These are phyloP conservation scores for Pangasianodon gigas DNA, from an alignment of 2,113 vertebrate species.

Conservation along the genomic window DNA sequence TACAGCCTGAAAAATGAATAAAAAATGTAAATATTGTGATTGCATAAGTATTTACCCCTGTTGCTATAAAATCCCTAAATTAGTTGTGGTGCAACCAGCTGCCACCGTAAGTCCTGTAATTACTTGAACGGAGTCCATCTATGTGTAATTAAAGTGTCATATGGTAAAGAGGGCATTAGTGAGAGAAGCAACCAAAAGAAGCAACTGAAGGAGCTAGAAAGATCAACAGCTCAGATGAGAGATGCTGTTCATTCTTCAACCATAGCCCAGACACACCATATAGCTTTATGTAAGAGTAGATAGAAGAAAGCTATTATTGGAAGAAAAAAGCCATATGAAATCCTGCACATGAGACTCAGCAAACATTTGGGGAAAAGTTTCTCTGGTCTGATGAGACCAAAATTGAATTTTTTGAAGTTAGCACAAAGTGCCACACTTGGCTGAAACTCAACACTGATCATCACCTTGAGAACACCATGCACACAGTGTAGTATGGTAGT, in stretches of 20 bases:
- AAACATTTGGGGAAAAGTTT: not conserved
- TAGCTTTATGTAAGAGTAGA: not conserved
- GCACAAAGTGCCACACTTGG: not conserved
- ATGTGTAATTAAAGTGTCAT: not conserved
- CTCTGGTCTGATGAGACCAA: not conserved
- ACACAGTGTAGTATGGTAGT: not conserved
- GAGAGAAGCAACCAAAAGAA: not conserved
- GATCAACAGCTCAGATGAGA: not conserved
- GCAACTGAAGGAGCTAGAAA: not conserved
- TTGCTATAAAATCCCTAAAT: not conserved
- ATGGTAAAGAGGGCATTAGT: not conserved
- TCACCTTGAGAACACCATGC: not conserved
- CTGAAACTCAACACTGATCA: not conserved
- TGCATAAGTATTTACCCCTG: not conserved
- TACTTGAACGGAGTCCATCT: not conserved
- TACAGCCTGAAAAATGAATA: not conserved
- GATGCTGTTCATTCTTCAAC: not conserved
- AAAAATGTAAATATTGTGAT: not conserved
- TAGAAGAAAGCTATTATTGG: not conserved
- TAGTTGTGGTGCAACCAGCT: not conserved
- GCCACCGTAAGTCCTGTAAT: not conserved
- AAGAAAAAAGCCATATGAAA: not conserved
- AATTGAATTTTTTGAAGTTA: not conserved
- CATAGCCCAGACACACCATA: not conserved
- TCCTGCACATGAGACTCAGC: not conserved